These are phyloP conservation scores for Flexamia atlantica DNA, from an alignment of 2,888 invertebrate species.

Conservation along the genomic window DNA sequence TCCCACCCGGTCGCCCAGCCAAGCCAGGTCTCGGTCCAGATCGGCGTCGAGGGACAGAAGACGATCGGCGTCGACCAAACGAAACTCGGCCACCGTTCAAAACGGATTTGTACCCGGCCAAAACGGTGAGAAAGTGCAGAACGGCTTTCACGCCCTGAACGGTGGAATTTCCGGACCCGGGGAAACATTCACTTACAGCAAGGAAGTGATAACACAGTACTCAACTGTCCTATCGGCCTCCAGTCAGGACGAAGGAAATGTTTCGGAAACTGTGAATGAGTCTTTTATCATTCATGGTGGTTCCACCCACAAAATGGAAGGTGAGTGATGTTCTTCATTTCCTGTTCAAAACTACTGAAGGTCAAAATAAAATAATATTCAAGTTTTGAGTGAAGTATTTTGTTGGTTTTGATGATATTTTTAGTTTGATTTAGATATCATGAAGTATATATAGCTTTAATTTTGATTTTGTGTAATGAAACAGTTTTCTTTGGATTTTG, in stretches of 20 bases:
- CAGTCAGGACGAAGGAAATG: background rate
- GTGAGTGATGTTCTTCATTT: slow-evolving; percentile 34
- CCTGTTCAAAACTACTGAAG: too few relatives aligned
- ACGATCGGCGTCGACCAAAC: slow-evolving; percentile 15
- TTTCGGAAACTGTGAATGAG: slow-evolving; percentile 39
- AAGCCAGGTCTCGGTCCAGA: slow-evolving; percentile 23
- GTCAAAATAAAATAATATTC: too few relatives aligned
- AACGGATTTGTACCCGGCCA: slow-evolving; percentile 19
- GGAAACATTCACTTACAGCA: slow-evolving; percentile 38
- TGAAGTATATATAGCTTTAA: background rate
- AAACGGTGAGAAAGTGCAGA: background rate
- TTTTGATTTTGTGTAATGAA: background rate
- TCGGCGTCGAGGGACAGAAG: slow-evolving; percentile 33
- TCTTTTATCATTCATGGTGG: slow-evolving; percentile 53
- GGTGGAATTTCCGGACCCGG: slow-evolving; percentile 20
- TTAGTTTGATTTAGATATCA: background rate
- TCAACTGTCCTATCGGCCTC: slow-evolving; percentile 44
- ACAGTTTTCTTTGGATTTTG: background rate
- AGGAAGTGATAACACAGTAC: slow-evolving; percentile 38
- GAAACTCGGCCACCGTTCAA: slow-evolving; percentile 1
- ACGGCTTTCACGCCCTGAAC: background rate
- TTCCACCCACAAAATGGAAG: slow-evolving; percentile 48
- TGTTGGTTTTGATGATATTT: background rate
- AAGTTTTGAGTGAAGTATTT: background rate
- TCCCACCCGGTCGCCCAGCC: slow-evolving; percentile 42